Conservation (phyloP, 2,888 invertebrate species). For the Chouioia cunea region DNA sequence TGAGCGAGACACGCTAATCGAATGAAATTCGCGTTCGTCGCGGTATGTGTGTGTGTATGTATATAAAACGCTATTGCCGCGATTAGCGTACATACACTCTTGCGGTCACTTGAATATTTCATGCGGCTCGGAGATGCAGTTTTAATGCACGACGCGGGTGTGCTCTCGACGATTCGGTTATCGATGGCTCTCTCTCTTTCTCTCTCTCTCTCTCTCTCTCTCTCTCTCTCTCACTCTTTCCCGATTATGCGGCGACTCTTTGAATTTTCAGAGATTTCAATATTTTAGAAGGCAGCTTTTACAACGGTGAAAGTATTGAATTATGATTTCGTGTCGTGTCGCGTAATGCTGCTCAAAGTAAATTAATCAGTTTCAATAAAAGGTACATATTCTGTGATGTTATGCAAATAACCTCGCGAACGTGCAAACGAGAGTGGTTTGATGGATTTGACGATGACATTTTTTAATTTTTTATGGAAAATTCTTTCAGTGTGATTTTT, state of each 20-base stretch:
- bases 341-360: no score
- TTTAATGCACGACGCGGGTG: constrained; percentile 22
- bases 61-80: constrained; percentile 16
- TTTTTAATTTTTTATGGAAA: no score
- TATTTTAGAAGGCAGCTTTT: constrained; percentile 14
- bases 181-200: constrained; percentile 32
- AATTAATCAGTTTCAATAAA: no score
- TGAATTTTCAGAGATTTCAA: constrained; percentile 1
- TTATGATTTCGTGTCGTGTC: no score
- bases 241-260: constrained; percentile 34
- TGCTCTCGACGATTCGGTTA: no score
- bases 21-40: constrained; percentile 23
- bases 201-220: constrained; percentile 32
- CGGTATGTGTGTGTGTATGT: constrained; percentile 1
- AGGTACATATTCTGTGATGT: no score
- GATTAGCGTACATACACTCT: constrained; percentile 21
- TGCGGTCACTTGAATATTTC: constrained; percentile 33
- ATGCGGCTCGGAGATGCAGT: constrained; percentile 23
- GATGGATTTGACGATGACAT: no score
- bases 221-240: constrained; percentile 39
- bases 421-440: no score
- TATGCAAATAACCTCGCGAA: no score
- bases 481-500: no score
- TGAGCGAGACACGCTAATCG: constrained; percentile 4
- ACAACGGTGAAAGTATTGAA: constrained; percentile 16